These are phyloP conservation scores for Argyra leucocephala DNA, from an alignment of 2,888 invertebrate genomes.

Conservation along the genomic window DNA sequence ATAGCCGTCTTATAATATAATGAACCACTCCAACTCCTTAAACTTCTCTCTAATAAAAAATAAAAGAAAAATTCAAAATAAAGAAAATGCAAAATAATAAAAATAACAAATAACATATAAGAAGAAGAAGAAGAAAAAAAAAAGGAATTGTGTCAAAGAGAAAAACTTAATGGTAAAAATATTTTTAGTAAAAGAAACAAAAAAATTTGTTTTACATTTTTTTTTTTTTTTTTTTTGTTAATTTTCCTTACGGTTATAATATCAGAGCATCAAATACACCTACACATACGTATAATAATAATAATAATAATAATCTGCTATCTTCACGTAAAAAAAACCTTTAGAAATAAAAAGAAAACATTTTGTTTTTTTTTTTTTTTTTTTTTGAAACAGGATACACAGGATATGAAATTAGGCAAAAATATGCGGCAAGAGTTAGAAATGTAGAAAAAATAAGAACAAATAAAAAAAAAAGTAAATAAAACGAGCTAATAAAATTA, in stretches of 20 bases:
- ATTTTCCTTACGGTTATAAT: background rate
- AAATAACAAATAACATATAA: no score
- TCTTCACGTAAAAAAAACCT: background rate
- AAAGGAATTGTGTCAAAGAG: background rate
- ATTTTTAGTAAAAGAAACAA: background rate
- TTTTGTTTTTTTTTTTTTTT: background rate
- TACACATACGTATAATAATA: background rate
- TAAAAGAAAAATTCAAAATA: background rate
- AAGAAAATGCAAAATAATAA: background rate
- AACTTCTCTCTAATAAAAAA: background rate
- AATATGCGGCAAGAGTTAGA: background rate
- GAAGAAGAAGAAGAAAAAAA: background rate
- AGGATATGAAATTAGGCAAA: conserved; percentile 3
- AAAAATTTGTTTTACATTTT: background rate
- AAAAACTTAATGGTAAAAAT: background rate
- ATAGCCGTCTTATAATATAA: background rate
- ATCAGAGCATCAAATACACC: background rate
- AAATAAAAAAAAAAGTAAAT: background rate
- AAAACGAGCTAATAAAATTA: conserved; percentile 2
- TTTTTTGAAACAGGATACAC: background rate
- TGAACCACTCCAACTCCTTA: background rate
- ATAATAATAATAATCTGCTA: conserved; percentile 1
- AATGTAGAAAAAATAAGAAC: background rate
- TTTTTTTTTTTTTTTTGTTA: no score
- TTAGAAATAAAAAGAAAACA: background rate